phyloP scores from a whole-genome alignment of 2,888 invertebrate genomes.

The Panopea generosa region DNA sequence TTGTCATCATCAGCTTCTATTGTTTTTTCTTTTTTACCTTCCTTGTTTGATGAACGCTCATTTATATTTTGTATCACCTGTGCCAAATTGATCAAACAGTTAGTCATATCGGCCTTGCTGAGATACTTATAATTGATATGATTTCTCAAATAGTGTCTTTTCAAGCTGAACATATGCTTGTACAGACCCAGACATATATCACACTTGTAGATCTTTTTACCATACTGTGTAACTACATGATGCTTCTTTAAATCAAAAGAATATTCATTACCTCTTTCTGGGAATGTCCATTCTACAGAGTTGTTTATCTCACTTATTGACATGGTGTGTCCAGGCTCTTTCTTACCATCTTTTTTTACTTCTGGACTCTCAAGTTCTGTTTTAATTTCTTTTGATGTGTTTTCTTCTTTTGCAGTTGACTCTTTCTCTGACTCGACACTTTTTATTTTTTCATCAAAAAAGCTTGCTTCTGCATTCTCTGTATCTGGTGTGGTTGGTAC shows the following conservation, averaged over 20 bases:
- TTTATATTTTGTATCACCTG: constrained; percentile 43
- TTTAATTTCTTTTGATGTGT: no score
- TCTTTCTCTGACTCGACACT: background rate
- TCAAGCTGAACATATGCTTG: constrained; percentile 86
- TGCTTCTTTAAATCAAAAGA: constrained; percentile 61
- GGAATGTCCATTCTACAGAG: constrained; percentile 63
- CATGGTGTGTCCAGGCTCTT: constrained; percentile 13
- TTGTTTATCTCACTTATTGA: constrained; percentile 54
- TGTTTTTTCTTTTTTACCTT: constrained; percentile 3
- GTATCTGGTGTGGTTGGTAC: constrained; percentile 6
- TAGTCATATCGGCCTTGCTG: constrained; percentile 84
- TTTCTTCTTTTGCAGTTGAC: background rate
- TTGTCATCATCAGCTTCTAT: background rate
- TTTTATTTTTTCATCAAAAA: background rate
- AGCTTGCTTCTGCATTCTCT: constrained; percentile 8
- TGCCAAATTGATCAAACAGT: constrained; percentile 84
- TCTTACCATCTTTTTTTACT: constrained; percentile 3
- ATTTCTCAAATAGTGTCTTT: constrained; percentile 86
- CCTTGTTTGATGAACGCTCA: constrained; percentile 10
- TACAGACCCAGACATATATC: constrained; percentile 86
- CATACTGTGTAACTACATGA: constrained; percentile 73
- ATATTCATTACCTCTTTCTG: constrained; percentile 56
- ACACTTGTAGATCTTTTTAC: constrained; percentile 86
- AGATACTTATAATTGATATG: constrained; percentile 86
- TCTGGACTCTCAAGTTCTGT: no score